These are phyloP conservation scores for Tenualosa ilisha DNA, from an alignment of 2,797 vertebrate species.

Conservation along the genomic window DNA sequence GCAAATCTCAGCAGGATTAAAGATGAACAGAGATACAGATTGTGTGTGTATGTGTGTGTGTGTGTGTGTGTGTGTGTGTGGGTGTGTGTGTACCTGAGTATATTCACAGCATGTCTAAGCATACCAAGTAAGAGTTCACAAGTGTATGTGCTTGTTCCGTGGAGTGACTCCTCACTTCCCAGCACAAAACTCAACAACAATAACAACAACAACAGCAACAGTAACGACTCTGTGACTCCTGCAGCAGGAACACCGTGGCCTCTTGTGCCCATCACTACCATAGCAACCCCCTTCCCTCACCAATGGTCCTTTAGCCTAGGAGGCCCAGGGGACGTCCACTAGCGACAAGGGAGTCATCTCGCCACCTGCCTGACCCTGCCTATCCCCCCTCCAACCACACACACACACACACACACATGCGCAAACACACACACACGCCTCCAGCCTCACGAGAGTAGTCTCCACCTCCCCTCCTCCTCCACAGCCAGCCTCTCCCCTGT, in stretches of 20 bases:
- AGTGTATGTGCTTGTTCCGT: background rate
- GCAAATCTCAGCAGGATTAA: slow-evolving; percentile 62
- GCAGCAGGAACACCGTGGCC: background rate
- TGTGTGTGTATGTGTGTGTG: slow-evolving; percentile 21
- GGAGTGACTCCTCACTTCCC: background rate
- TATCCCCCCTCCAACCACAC: background rate
- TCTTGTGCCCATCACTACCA: background rate
- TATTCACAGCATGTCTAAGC: slow-evolving; percentile 13
- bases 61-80: slow-evolving; percentile 24
- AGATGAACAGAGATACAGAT: slow-evolving; percentile 63
- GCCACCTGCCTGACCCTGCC: background rate
- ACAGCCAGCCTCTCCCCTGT: too few relatives aligned
- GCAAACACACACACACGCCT: too few relatives aligned
- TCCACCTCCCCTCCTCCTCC: too few relatives aligned
- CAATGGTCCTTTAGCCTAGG: background rate
- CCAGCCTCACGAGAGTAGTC: too few relatives aligned
- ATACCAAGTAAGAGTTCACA: background rate
- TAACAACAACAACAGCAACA: background rate
- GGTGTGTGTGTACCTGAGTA: slow-evolving; percentile 25
- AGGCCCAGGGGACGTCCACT: background rate
- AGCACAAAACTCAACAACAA: background rate
- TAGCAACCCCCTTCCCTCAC: background rate
- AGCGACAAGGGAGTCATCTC: background rate
- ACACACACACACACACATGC: too few relatives aligned
- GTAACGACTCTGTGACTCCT: background rate